A percentile compares a stretch with the other conserved stretches of the same genome.
Evolutionary conservation across 2,113 vertebrate genomes (phyloP).

Genomic region (Myotis davidii): DNA sequence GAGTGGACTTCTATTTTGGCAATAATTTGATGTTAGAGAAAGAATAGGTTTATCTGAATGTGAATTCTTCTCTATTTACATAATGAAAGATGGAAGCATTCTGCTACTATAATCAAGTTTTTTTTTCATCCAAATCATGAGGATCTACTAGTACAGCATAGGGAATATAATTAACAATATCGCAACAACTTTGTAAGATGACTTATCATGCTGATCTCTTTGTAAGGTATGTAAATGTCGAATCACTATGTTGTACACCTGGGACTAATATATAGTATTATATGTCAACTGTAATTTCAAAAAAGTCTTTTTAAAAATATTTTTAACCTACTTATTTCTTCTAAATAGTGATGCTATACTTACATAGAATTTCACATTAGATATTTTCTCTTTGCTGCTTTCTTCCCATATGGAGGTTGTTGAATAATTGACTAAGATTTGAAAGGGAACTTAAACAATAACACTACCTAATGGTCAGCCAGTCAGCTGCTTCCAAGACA

Average conservation of each 20-base stretch:
- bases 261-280: neutral
- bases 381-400: neutral
- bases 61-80: neutral
- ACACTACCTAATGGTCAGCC: neutral
- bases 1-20: conserved; percentile 1
- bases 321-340: neutral
- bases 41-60: conserved; percentile 3
- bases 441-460: neutral
- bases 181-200: neutral
- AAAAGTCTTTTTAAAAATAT: neutral
- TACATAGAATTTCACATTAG: neutral
- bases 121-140: neutral
- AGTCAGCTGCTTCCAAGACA: neutral
- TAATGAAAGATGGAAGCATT: neutral
- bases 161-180: neutral
- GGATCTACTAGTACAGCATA: neutral
- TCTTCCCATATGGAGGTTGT: neutral
- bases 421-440: neutral
- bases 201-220: neutral
- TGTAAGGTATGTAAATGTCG: neutral
- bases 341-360: neutral
- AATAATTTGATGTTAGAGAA: conserved; percentile 33
- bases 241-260: neutral
- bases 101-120: conserved; percentile 10
- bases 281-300: neutral